Evolutionary conservation across 2,888 invertebrate species (phyloP), one percentile per base, ranked within the genome.

Genomic region (Tenodera sinensis): DNA sequence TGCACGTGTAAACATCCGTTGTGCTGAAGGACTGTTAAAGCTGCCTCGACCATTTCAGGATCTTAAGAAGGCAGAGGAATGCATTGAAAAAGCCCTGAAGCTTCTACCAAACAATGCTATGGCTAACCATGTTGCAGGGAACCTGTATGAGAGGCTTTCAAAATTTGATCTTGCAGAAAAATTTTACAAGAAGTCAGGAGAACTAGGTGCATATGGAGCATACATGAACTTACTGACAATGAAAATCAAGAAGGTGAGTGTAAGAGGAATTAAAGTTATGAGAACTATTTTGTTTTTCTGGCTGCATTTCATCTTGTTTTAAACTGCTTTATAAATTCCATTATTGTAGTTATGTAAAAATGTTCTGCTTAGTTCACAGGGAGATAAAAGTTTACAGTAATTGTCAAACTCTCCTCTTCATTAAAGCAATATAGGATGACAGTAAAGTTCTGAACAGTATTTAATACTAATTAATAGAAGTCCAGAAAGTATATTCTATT

Each of bases 71-170:
- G 90, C 89, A n/a, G 89, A 89, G 82, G 14, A 47, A 25, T 89
- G 89, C 42, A 42, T 87, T 83, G 54, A 83, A 25, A 88, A 89
- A 30, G 89, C 90, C 27, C 15, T 89, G 34, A 27, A 83, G 4
- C n/a, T 85, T 6, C 89, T 88, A 1, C 90, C 90, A n/a, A 85
- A 89, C n/a, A 90, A 90, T 71, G 54, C 89, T 20, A 90, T 90
- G 90, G 88, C 84, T 15, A 86, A 90, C 27, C 90, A 90, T 87
- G 82, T 84, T 8, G 82, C 83, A 6, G 90, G 88, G 28, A 30
- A 7, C 6, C 82, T 84, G 15, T 88, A 81, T 84, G 34, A 88
- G 25, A 1, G 4, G 20, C 20, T 28, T 9, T 28, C 85, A 34
- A 83, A 71, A 7, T 42, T 30, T 30, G n/a, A 71, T 3, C 30